Base-by-base conservation (phyloP, 2,797 vertebrate genomes). In the Lemur catta region DNA sequence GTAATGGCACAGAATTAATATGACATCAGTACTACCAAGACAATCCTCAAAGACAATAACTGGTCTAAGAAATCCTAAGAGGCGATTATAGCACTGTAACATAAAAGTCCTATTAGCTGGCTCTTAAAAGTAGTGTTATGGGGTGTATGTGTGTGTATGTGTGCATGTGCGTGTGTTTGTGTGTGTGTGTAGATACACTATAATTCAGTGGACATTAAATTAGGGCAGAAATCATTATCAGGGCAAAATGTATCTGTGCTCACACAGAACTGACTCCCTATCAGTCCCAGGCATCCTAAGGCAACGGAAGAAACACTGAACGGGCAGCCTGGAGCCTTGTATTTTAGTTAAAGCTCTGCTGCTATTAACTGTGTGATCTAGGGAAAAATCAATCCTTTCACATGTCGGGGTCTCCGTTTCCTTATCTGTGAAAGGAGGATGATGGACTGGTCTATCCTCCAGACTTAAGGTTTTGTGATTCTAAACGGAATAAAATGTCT, bases 321-420 rank as follows among this genome's bases (percentile, higher is more conserved):
- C 50, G 28, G 30, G 41, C 69, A 48, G 65, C 30, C 30, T 15
- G 55, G 61, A 85, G 79, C 81, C 52, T 48, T 57, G 20, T 8
- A 28, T 89, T 69, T 86, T 72, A 80, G 20, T 91, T 65, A 69
- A 89, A 91, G 67, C 38, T 94, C 20, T 46, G 38, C 65, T 91
- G 17, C 52, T 30, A 8, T 86, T 38, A 78, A 38, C 71, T 61
- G 2, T 92, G 52, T 80, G 55, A 69, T 72, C 59, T 59, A 38
- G 17, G 59, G 38, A 63, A 87, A 87, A 88, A 65, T 17, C 28
- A 88, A 65, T 59, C 75, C 30, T 74, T 69, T 95, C 24, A 28
- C 10, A 28, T 43, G 11, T 57, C 20, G n/a, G 46, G 89, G n/a
- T 50, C 91, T 97, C 92, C 63, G 84, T 91, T 96, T 97, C 71